Evolutionary conservation across 1,140 invertebrate species (phyloP), one percentile per base, ranked within the genome.

Genomic region (Mya arenaria): DNA sequence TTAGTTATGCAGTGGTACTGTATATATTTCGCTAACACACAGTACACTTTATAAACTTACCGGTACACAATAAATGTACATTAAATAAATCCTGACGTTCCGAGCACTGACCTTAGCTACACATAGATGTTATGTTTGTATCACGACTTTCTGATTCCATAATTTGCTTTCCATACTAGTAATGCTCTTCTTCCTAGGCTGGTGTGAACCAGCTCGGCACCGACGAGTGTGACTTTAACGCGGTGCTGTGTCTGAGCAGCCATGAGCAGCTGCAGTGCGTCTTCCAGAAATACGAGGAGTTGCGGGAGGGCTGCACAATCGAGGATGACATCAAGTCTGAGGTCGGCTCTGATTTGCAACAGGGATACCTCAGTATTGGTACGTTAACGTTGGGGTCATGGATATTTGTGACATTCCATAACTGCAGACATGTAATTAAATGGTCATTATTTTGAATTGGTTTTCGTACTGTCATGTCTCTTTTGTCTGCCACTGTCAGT

Each of bases 141-240:
- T n/a, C n/a, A n/a, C n/a, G n/a, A n/a, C n/a, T n/a, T n/a, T n/a
- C n/a, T n/a, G n/a, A n/a, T n/a, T n/a, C n/a, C n/a, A n/a, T n/a
- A n/a, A n/a, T n/a, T n/a, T n/a, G n/a, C n/a, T n/a, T n/a, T n/a
- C n/a, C n/a, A n/a, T n/a, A n/a, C n/a, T n/a, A n/a, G n/a, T n/a
- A n/a, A n/a, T n/a, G n/a, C n/a, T 1, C 1, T 48, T 15, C 28
- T 56, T 81, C 73, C 19, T 77, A 92, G 89, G 91, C 90, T 65
- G 91, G 90, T n/a, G 87, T 88, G 25, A 86, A 77, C 56, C 95
- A 95, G 89, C 93, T 95, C 84, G 96, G 96, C 34, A 96, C 96
- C 10, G 95, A 95, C 74, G 96, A 96, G 92, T 95, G 95, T 84
- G 94, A 95, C 6, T 96, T 96, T 88, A 95, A 95, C 83, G 94